Percentiles rank a stretch among this genome's conserved stretches.
Conservation (phyloP, 2,888 invertebrate genomes). For the Nezara viridula region DNA sequence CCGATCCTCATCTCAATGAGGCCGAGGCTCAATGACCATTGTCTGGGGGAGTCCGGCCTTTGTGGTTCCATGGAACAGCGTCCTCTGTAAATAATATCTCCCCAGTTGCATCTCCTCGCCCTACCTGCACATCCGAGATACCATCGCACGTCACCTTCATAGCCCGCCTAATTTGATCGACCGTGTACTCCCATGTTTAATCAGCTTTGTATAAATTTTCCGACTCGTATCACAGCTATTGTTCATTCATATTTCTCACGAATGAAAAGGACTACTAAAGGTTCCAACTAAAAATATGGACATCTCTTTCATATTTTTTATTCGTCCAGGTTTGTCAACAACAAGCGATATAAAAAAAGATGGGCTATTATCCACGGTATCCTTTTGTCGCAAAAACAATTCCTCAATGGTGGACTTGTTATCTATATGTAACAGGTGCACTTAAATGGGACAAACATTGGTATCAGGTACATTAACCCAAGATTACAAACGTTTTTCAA, state of each 20-base stretch:
- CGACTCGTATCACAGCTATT: constrained; percentile 16
- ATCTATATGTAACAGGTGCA: background rate
- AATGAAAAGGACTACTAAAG: background rate
- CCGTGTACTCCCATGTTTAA: constrained; percentile 26
- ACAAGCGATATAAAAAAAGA: background rate
- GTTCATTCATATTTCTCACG: constrained; percentile 21
- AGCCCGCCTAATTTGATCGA: constrained; percentile 8
- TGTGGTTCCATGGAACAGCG: constrained; percentile 15
- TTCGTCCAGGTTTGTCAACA: background rate
- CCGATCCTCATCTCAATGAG: constrained; percentile 14
- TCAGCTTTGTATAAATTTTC: constrained; percentile 48
- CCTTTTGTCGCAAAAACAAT: background rate
- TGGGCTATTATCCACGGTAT: background rate
- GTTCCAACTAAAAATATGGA: constrained; percentile 6
- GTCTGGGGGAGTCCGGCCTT: background rate
- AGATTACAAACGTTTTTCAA: no score
- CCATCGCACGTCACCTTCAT: constrained; percentile 12
- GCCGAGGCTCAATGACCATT: background rate
- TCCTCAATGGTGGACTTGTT: background rate
- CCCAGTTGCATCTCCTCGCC: constrained; percentile 49
- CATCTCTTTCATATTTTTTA: background rate
- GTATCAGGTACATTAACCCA: background rate
- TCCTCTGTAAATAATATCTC: constrained; percentile 53
- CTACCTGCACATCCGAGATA: constrained; percentile 19
- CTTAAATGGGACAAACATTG: background rate